Evolutionary conservation across 2,888 invertebrate species (phyloP).

Genomic region (Tigriopus californicus): DNA sequence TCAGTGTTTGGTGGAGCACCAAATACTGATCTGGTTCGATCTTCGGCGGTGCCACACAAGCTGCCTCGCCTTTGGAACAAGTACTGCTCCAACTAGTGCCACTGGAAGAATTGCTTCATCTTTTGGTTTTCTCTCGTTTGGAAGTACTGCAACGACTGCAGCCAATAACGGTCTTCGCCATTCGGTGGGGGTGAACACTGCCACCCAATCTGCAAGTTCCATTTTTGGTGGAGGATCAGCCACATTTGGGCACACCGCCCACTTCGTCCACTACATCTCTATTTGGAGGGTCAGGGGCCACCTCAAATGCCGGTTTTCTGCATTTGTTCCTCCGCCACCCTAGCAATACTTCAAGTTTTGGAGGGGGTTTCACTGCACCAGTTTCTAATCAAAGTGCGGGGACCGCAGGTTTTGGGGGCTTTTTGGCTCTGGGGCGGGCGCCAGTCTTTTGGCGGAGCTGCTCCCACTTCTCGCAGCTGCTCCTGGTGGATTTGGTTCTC

Average conservation of each 20-base stretch:
- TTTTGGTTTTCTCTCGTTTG: constrained; percentile 17
- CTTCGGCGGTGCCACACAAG: constrained; percentile 15
- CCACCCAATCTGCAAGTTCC: constrained; percentile 19
- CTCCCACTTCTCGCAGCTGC: constrained; percentile 17
- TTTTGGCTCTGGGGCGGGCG: background rate
- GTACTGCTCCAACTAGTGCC: no score
- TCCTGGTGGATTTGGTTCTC: constrained; percentile 28
- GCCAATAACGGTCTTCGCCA: constrained; percentile 19
- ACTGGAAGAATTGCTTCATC: no score
- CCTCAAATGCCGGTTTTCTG: no score
- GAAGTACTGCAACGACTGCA: constrained; percentile 16
- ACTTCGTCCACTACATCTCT: constrained; percentile 23
- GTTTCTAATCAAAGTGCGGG: constrained; percentile 8
- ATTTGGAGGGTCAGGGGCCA: constrained; percentile 24
- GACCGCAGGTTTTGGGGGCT: constrained; percentile 16
- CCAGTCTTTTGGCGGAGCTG: constrained; percentile 19
- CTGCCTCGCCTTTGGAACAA: background rate
- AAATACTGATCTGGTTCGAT: background rate
- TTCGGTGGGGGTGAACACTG: constrained; percentile 20
- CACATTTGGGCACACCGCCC: constrained; percentile 22
- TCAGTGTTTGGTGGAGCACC: constrained; percentile 15
- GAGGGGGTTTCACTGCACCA: background rate
- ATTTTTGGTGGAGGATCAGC: constrained; percentile 19
- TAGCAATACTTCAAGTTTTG: no score
- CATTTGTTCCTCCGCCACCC: no score